Base-by-base conservation (phyloP, 2,113 vertebrate genomes). In the Grus americana region DNA sequence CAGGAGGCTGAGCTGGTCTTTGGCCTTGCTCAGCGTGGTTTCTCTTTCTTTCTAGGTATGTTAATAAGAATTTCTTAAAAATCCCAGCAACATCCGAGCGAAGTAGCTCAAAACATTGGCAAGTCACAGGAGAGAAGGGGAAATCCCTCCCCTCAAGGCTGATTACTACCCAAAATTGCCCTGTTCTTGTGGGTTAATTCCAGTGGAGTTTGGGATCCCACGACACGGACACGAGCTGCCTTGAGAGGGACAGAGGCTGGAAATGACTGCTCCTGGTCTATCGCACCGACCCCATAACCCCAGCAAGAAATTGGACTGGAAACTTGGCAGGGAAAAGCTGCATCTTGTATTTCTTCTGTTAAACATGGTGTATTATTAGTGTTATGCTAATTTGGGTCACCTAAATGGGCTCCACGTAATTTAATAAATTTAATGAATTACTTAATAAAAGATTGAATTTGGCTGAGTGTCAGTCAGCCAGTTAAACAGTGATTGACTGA, bases 341-440 rank as follows among this genome's bases (percentile, higher is more conserved):
- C 12, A 75, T 58, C 52, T 86, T 95, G 47, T 79, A 63, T 85
- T 92, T 89, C 76, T 89, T 91, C 80, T 79, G 76, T 79, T 95
- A 81, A 92, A 84, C 74, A 50, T 34, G 18, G 13, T 81, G 29
- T 73, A 59, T 67, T 84, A 92, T 88, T 89, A 68, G 23, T 0
- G 0, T 63, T 86, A 63, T 95, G 68, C 7, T 95, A 89, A 95
- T 95, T 81, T 91, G 57, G 20, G 70, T 89, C 89, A 75, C 62
- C 44, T 67, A 89, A 94, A 89, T 49, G 18, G n/a, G 32, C 15
- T 93, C 40, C 0, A 0, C 0, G 0, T 81, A 94, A 95, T 92
- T 95, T 74, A 84, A 87, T 95, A 94, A 84, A 92, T 93, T 62
- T 93, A 93, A 94, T 72, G 2, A 87, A 91, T 93, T 95, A 79